Evolutionary conservation across 2,113 vertebrate species (phyloP).

Genomic region (Arvicanthis niloticus): DNA sequence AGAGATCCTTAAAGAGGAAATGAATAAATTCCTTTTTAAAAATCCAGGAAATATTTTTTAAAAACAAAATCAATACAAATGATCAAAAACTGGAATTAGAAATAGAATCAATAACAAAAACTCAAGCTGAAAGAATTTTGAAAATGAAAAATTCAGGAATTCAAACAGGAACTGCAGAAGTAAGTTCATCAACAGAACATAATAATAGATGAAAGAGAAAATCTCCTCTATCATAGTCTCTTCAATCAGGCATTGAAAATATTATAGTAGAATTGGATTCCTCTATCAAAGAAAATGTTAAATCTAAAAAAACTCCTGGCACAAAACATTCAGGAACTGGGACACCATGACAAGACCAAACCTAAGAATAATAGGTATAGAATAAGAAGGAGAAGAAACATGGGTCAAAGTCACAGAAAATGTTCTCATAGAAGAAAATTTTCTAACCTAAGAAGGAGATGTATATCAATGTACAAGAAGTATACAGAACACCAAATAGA

Average conservation of each 20-base stretch:
- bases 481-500: not conserved
- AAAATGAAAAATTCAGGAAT: not conserved
- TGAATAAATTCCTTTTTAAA: not conserved
- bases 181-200: not conserved
- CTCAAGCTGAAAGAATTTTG: not conserved
- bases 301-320: not conserved
- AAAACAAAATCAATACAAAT: not conserved
- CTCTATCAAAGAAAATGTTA: not conserved
- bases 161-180: not conserved
- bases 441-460: not conserved
- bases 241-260: not conserved
- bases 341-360: not conserved
- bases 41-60: not conserved
- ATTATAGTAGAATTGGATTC: not conserved
- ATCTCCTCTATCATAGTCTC: not conserved
- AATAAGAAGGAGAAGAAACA: not conserved
- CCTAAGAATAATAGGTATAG: not conserved
- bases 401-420: not conserved
- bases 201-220: not conserved
- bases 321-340: not conserved
- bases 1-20: not conserved
- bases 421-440: not conserved
- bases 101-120: not conserved
- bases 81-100: not conserved
- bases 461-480: not conserved